A percentile compares a stretch with the other conserved stretches of the same genome.
phyloP scores from a whole-genome alignment of 2,888 invertebrate genomes.

The Chrysina gloriosa region DNA sequence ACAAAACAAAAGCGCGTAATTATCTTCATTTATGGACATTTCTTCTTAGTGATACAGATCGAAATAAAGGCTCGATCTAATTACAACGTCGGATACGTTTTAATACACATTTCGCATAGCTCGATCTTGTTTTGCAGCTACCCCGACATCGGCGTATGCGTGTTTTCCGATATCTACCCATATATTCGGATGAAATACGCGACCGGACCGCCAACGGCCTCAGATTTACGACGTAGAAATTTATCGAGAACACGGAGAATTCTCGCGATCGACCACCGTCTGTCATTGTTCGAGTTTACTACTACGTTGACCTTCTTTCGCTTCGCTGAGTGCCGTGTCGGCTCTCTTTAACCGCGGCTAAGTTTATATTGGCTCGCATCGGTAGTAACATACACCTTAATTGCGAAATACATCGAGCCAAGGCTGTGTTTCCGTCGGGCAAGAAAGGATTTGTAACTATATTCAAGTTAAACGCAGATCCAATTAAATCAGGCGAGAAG shows the following conservation, averaged over 20 bases:
- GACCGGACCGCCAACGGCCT: not conserved
- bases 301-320: slow-evolving; percentile 26
- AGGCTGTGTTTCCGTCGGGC: not conserved
- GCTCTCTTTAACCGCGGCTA: not conserved
- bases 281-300: slow-evolving; percentile 32
- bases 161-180: not conserved
- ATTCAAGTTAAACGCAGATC: slow-evolving; percentile 8
- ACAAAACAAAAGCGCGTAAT: too few species aligned
- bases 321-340: not conserved
- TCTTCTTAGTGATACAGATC: not conserved
- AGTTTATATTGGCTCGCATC: not conserved
- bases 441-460: slow-evolving; percentile 8
- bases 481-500: too few species aligned
- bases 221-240: slow-evolving; percentile 15
- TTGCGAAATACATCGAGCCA: slow-evolving; percentile 2
- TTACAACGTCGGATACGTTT: slow-evolving; percentile 3
- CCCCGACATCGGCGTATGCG: slow-evolving; percentile 5
- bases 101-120: not conserved
- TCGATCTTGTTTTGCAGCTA: slow-evolving; percentile 2
- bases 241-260: slow-evolving; percentile 15
- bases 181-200: slow-evolving; percentile 2
- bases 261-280: slow-evolving; percentile 16
- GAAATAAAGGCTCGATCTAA: slow-evolving; percentile 11
- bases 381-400: slow-evolving; percentile 9
- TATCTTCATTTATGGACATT: too few species aligned